Conservation (phyloP, 2,797 vertebrate genomes). For the Phyllotis vaccarum region DNA sequence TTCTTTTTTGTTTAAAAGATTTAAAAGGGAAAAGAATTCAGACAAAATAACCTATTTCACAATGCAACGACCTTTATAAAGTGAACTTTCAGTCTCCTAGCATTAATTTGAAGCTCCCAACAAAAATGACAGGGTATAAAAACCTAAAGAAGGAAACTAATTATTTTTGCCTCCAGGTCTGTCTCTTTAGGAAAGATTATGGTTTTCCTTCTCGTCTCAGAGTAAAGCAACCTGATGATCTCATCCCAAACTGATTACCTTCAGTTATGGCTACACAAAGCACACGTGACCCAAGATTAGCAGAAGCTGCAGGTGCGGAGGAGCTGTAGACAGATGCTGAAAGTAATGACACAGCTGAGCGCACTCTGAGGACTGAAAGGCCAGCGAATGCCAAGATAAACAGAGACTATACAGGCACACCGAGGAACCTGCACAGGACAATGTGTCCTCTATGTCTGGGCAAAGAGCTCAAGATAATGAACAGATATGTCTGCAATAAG, state of each 20-base stretch:
- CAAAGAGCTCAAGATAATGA: neutral
- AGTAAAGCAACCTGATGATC: slow-evolving; percentile 57
- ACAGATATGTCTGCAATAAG: neutral
- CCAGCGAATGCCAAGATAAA: slow-evolving; percentile 29
- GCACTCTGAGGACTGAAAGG: slow-evolving; percentile 30
- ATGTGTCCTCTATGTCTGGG: fast-evolving
- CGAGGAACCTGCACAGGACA: neutral
- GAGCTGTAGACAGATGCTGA: neutral
- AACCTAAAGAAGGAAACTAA: slow-evolving; percentile 54
- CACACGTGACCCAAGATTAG: slow-evolving; percentile 40
- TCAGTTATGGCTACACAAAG: slow-evolving; percentile 54
- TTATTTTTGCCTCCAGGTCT: slow-evolving; percentile 48
- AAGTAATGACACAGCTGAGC: slow-evolving; percentile 21
- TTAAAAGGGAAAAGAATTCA: slow-evolving; percentile 53
- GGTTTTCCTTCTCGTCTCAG: slow-evolving; percentile 60
- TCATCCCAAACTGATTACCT: slow-evolving; percentile 57
- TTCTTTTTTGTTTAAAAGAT: slow-evolving; percentile 24
- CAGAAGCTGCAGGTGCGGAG: slow-evolving; percentile 18
- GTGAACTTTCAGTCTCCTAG: slow-evolving; percentile 33
- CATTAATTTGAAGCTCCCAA: slow-evolving; percentile 52
- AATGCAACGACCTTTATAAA: slow-evolving; percentile 14
- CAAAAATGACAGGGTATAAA: slow-evolving; percentile 8
- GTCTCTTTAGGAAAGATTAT: slow-evolving; percentile 69
- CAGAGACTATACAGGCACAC: slow-evolving; percentile 5
- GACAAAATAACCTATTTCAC: slow-evolving; percentile 46